Conservation (phyloP, 1,140 invertebrate species). For the Calephelis nemesis region DNA sequence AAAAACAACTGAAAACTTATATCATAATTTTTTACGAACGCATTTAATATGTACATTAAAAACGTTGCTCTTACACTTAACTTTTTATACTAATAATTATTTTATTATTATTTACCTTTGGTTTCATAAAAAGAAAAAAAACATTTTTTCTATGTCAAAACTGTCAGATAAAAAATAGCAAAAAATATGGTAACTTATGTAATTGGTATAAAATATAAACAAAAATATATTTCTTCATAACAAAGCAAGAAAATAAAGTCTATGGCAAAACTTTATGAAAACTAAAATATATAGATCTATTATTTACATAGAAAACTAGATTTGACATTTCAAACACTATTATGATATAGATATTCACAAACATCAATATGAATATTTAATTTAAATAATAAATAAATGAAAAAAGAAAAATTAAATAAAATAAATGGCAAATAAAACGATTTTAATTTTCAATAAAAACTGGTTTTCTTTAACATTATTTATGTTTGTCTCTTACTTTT, state of each 20-base stretch:
- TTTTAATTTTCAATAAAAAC: too few species aligned
- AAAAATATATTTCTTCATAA: constrained; percentile 5
- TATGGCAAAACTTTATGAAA: constrained; percentile 9
- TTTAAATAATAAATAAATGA: neutral
- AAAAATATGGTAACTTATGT: constrained; percentile 10
- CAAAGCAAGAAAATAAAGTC: constrained; percentile 10
- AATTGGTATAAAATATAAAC: constrained; percentile 13
- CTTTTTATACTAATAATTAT: too few species aligned
- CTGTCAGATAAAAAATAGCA: constrained; percentile 10
- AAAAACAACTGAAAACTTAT: too few species aligned
- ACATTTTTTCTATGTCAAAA: constrained; percentile 15
- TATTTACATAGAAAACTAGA: constrained; percentile 10
- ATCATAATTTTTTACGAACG: too few species aligned
- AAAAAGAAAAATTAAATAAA: too few species aligned
- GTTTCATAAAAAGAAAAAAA: neutral
- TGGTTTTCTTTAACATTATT: too few species aligned
- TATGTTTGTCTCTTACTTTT: too few species aligned
- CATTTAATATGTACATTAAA: too few species aligned
- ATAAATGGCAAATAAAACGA: too few species aligned
- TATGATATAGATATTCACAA: neutral
- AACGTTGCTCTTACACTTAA: too few species aligned
- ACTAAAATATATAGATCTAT: constrained; percentile 10
- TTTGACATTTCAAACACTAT: neutral
- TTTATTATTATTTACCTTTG: neutral
- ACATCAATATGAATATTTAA: neutral